phyloP scores from a whole-genome alignment of 2,888 invertebrate genomes.

The Liodrosophila aerea region DNA sequence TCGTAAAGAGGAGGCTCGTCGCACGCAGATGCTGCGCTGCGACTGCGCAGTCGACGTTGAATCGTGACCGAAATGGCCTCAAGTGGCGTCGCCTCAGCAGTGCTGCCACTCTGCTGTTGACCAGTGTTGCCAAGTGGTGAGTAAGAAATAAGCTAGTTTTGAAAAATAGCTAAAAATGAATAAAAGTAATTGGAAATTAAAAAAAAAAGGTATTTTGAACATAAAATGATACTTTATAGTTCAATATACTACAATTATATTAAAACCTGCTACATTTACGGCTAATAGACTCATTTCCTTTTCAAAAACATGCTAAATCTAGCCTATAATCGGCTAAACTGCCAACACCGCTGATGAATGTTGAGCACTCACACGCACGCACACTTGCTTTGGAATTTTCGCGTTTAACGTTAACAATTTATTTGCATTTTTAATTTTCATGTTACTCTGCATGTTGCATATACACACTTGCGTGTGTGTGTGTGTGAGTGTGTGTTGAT shows the following conservation, averaged over 20 bases:
- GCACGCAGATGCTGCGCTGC: conserved; percentile 46
- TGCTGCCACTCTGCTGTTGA: neutral
- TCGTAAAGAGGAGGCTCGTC: conserved; percentile 63
- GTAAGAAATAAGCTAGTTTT: too few species aligned
- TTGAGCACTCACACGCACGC: conserved; percentile 16
- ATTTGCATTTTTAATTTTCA: conserved; percentile 78
- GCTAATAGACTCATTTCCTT: too few species aligned
- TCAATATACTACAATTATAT: too few species aligned
- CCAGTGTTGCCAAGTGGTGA: too few species aligned
- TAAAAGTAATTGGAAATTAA: too few species aligned
- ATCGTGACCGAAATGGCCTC: conserved; percentile 76
- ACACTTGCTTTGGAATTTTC: conserved; percentile 61
- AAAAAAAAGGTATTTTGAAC: too few species aligned
- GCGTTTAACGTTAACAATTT: conserved; percentile 74
- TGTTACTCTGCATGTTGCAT: conserved; percentile 44
- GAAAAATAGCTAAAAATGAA: too few species aligned
- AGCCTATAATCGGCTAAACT: too few species aligned
- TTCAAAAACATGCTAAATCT: too few species aligned
- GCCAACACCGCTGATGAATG: conserved; percentile 19
- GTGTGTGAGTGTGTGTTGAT: conserved; percentile 43
- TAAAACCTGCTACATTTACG: too few species aligned
- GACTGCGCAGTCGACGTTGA: conserved; percentile 54
- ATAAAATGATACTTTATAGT: too few species aligned
- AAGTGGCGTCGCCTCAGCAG: conserved; percentile 1
- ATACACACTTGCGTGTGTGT: conserved; percentile 8